Percentiles rank a stretch among this genome's conserved stretches.
Evolutionary conservation across 2,797 vertebrate species (phyloP).

Genomic region (Meriones psammophilus): DNA sequence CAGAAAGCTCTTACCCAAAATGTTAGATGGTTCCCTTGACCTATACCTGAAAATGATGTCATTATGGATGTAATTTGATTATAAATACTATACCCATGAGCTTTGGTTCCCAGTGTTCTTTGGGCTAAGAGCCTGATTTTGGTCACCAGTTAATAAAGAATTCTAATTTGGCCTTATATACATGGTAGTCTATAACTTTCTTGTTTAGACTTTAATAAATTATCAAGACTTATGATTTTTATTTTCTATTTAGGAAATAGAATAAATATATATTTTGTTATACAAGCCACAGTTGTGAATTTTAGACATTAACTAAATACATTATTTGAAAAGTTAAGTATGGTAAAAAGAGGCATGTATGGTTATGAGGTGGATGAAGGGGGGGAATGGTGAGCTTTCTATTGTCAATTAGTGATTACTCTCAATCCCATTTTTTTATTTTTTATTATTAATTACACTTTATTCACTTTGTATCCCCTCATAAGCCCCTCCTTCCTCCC

Average conservation of each 20-base stretch:
- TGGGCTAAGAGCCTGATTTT: neutral
- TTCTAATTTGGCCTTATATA: neutral
- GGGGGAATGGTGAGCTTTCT: neutral
- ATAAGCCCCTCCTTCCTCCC: too few species aligned
- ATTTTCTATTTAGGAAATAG: constrained; percentile 1
- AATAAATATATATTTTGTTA: constrained; percentile 14
- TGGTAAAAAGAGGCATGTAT: neutral
- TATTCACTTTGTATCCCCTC: too few species aligned
- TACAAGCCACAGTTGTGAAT: neutral
- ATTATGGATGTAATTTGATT: neutral
- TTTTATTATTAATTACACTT: too few species aligned
- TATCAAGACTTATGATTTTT: neutral
- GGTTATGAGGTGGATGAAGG: neutral
- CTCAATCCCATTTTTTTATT: neutral
- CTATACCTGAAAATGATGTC: neutral
- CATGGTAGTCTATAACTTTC: neutral
- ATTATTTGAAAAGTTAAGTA: constrained; percentile 39
- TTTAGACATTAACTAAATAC: neutral
- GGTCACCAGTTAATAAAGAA: neutral
- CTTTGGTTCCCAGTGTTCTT: neutral
- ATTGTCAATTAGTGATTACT: neutral
- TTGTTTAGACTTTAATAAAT: neutral
- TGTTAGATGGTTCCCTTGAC: neutral
- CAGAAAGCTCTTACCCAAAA: neutral
- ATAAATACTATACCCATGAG: neutral